Percentiles rank a stretch among this genome's conserved stretches.
Conservation (phyloP, 2,113 vertebrate genomes). For the Daubentonia madagascariensis region DNA sequence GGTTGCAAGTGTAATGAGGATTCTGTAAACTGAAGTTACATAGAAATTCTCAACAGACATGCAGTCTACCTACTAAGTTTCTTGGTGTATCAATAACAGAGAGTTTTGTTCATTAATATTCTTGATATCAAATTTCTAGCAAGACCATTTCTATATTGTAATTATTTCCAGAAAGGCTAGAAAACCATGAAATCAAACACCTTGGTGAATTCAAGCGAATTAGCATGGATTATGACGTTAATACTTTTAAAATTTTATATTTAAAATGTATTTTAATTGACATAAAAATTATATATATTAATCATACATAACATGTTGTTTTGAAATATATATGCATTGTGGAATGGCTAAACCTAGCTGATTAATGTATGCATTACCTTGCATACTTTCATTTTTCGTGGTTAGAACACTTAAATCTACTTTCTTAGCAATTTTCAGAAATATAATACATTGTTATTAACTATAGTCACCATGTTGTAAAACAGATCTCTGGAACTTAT, state of each 20-base stretch:
- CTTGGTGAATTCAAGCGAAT: neutral
- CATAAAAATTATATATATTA: neutral
- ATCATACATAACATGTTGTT: neutral
- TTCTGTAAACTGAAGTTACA: neutral
- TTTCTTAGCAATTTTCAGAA: neutral
- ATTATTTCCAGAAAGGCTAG: neutral
- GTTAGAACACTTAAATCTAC: neutral
- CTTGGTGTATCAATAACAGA: neutral
- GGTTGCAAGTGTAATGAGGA: neutral
- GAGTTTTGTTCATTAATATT: neutral
- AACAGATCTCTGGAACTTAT: neutral
- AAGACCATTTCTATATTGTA: constrained; percentile 17
- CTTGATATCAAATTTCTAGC: constrained; percentile 10
- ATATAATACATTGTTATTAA: neutral
- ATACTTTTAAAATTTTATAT: neutral
- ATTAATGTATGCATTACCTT: neutral
- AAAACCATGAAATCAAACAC: neutral
- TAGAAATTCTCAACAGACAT: neutral
- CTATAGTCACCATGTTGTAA: neutral
- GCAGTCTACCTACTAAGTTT: neutral
- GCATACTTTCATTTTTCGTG: neutral
- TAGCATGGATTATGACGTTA: neutral
- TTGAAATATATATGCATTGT: neutral
- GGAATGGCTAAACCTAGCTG: neutral
- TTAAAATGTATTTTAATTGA: neutral